These are phyloP conservation scores for Drosophila affinis DNA, from an alignment of 2,888 invertebrate species.

Conservation along the genomic window DNA sequence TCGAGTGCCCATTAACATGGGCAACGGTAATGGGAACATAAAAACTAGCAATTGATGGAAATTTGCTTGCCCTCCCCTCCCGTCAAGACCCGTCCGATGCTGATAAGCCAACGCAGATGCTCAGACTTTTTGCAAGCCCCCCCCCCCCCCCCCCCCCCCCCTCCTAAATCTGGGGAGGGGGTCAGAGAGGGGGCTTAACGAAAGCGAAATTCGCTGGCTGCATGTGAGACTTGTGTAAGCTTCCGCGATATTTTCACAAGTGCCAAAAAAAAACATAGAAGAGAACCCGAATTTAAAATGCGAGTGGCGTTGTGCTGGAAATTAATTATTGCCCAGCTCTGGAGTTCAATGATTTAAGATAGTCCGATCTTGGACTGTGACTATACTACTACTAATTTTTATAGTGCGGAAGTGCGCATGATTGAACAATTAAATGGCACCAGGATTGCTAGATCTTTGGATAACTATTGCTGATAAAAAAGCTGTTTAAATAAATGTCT, in stretches of 20 bases:
- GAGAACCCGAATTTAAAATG: neutral
- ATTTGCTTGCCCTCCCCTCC: slow-evolving; percentile 20
- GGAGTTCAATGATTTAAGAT: neutral
- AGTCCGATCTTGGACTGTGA: neutral
- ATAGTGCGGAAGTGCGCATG: slow-evolving; percentile 11
- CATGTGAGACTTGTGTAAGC: slow-evolving; percentile 6
- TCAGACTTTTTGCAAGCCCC: slow-evolving; percentile 14
- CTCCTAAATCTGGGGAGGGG: neutral
- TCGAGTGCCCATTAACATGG: slow-evolving; percentile 40
- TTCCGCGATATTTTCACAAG: slow-evolving; percentile 17
- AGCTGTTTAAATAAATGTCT: too few relatives aligned
- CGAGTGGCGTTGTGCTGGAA: neutral
- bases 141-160: neutral
- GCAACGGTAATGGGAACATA: slow-evolving; percentile 35
- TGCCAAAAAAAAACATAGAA: neutral
- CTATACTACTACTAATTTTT: neutral
- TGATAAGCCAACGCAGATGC: slow-evolving; percentile 54
- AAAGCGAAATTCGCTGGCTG: slow-evolving; percentile 2
- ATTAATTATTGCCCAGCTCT: slow-evolving; percentile 20
- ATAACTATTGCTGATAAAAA: too few relatives aligned
- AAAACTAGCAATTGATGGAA: slow-evolving; percentile 47
- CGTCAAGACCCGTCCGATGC: neutral
- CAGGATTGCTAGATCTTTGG: neutral
- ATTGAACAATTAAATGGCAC: neutral
- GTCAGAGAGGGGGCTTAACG: slow-evolving; percentile 4